A percentile compares a stretch with the other conserved stretches of the same genome.
phyloP scores from a whole-genome alignment of 35 echinoderm and acorn worm genomes.

The Heliocidaris erythrogramma region DNA sequence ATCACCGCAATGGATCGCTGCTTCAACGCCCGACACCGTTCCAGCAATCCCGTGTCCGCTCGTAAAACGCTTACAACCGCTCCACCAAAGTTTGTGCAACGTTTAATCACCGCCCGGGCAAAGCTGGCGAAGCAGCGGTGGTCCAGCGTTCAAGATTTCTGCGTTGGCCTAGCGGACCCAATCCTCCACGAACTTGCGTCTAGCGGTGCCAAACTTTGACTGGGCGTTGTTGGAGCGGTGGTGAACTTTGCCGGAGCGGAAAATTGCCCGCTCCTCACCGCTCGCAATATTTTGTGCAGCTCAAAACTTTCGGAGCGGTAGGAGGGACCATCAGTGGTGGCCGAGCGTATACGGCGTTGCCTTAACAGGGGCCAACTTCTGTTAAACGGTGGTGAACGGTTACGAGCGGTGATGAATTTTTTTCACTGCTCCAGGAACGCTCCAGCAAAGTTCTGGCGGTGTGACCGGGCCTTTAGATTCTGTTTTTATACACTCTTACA shows the following conservation, averaged over 20 bases:
- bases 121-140: too few relatives aligned
- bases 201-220: constrained; percentile 39
- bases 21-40: not conserved
- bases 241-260: constrained; percentile 34
- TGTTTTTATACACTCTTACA: too few relatives aligned
- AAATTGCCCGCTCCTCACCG: constrained; percentile 36
- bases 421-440: constrained; percentile 31
- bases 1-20: constrained; percentile 8
- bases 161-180: not conserved
- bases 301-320: constrained; percentile 39
- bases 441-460: constrained; percentile 31
- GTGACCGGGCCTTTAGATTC: not conserved
- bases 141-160: too few relatives aligned
- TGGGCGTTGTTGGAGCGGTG: constrained; percentile 36
- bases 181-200: constrained; percentile 18
- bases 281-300: constrained; percentile 38
- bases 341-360: constrained; percentile 40
- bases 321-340: constrained; percentile 34
- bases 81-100: not conserved
- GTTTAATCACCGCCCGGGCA: not conserved
- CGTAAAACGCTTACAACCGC: not conserved
- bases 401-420: constrained; percentile 26
- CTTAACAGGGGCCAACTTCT: constrained; percentile 24
- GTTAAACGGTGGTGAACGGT: constrained; percentile 36
- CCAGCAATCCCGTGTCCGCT: not conserved